Evolutionary conservation across 1,140 invertebrate species (phyloP).

Genomic region (Euwallacea similis): DNA sequence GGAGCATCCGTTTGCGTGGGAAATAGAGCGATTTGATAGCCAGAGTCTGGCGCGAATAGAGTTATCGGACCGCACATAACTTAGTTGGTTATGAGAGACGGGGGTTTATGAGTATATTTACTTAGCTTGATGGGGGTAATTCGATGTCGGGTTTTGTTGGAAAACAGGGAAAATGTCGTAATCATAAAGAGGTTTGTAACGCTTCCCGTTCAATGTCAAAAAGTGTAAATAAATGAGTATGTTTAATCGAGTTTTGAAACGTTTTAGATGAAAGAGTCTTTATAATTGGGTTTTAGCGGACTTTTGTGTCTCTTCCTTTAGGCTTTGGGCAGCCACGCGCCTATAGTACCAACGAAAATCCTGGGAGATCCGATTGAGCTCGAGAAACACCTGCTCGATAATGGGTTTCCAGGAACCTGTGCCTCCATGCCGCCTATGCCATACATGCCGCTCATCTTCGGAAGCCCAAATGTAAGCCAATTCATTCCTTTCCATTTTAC

Average conservation of each 20-base stretch:
- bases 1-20: neutral
- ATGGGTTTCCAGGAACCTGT: slow-evolving; percentile 62
- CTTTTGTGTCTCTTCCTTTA: slow-evolving; percentile 45
- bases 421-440: slow-evolving; percentile 44
- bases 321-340: slow-evolving; percentile 72
- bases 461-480: slow-evolving; percentile 25
- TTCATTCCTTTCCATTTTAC: too few relatives aligned
- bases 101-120: too few relatives aligned
- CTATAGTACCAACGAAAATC: slow-evolving; percentile 79
- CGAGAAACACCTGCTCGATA: slow-evolving; percentile 68
- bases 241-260: too few relatives aligned
- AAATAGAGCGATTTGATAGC: slow-evolving; percentile 6
- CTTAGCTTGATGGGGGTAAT: too few relatives aligned
- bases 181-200: too few relatives aligned
- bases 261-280: too few relatives aligned
- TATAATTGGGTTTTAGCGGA: too few relatives aligned
- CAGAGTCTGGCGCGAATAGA: neutral
- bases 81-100: neutral
- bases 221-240: too few relatives aligned
- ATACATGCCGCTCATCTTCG: slow-evolving; percentile 33
- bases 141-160: too few relatives aligned
- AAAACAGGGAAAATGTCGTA: too few relatives aligned
- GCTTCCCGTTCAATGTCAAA: too few relatives aligned
- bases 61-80: neutral
- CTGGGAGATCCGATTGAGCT: slow-evolving; percentile 73